Evolutionary conservation across 2,797 vertebrate genomes (phyloP).

Genomic region (Amphiprion clarkii): DNA sequence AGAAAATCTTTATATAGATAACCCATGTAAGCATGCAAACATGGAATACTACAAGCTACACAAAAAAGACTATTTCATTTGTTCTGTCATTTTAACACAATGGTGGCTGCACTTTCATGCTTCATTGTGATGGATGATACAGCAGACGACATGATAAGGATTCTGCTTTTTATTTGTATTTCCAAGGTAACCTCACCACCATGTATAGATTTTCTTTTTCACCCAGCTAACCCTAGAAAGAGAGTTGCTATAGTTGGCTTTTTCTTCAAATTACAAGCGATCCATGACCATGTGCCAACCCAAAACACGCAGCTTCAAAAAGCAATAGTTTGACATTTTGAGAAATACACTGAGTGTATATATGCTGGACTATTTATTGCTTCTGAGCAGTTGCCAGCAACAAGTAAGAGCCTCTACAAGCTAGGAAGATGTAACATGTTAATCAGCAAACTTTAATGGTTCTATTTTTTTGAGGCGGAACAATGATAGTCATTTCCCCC

Average conservation of each 20-base stretch:
- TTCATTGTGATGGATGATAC: not conserved
- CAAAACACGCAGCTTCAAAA: not conserved
- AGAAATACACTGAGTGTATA: not conserved
- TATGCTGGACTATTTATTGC: not conserved
- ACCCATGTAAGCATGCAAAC: not conserved
- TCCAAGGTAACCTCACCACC: not conserved
- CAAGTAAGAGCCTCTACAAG: not conserved
- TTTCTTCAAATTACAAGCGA: not conserved
- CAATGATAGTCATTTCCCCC: not conserved
- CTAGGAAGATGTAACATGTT: not conserved
- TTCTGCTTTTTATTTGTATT: not conserved
- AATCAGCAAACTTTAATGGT: slow-evolving; percentile 9
- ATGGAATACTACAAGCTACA: not conserved
- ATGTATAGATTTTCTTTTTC: not conserved
- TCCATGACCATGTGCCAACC: slow-evolving; percentile 2
- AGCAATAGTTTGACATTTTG: slow-evolving; percentile 19
- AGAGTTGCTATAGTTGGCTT: not conserved
- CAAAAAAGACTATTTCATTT: not conserved
- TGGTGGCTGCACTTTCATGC: not conserved
- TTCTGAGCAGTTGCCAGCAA: no score
- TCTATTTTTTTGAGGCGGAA: slow-evolving; percentile 1
- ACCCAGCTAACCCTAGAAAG: no score
- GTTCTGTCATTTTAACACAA: not conserved
- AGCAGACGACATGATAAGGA: not conserved
- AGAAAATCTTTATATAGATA: not conserved